These are phyloP conservation scores for Rhabditoides inermis DNA, from an alignment of 2,888 invertebrate genomes.

Conservation along the genomic window DNA sequence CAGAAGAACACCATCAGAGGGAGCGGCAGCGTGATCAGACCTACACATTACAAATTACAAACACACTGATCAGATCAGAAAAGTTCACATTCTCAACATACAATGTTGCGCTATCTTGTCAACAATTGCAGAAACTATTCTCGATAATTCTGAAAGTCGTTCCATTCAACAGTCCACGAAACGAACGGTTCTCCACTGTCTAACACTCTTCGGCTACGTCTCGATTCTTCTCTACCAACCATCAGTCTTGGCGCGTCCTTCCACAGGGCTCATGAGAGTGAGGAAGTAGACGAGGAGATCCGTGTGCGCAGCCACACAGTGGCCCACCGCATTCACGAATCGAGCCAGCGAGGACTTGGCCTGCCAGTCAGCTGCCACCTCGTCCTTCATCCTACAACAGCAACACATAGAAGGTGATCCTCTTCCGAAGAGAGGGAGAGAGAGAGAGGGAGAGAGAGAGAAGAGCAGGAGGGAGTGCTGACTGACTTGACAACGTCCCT, in stretches of 20 bases:
- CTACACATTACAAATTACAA: slow-evolving; percentile 56
- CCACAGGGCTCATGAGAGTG: slow-evolving; percentile 85
- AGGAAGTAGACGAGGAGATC: slow-evolving; percentile 89
- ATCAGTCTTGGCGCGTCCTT: slow-evolving; percentile 66
- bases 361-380: slow-evolving; percentile 46
- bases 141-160: no score
- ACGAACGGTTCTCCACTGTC: no score
- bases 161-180: no score
- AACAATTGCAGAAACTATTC: no score
- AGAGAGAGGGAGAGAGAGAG: no score
- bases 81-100: no score
- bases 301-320: slow-evolving; percentile 55
- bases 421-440: neutral
- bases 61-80: neutral
- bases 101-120: no score
- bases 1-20: slow-evolving; percentile 93
- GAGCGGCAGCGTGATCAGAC: slow-evolving; percentile 80
- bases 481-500: no score
- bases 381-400: slow-evolving; percentile 36
- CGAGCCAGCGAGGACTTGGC: slow-evolving; percentile 44
- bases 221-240: slow-evolving; percentile 7
- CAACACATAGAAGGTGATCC: neutral
- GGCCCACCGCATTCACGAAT: slow-evolving; percentile 40
- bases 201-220: no score
- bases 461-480: no score